These are phyloP conservation scores for Lomographa bimaculata DNA, from an alignment of 2,888 invertebrate genomes.

Conservation along the genomic window DNA sequence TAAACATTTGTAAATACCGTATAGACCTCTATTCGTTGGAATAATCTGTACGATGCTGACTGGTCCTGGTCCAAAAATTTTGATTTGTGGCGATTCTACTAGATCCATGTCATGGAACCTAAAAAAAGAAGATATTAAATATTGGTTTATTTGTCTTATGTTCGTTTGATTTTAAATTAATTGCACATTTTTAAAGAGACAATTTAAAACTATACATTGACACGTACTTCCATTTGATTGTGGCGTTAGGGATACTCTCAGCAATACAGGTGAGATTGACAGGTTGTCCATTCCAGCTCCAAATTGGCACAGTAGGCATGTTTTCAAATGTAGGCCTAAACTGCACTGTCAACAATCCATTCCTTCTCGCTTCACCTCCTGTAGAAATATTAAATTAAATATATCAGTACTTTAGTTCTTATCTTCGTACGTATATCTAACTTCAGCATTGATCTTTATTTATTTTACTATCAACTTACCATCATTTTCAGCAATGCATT, in stretches of 20 bases:
- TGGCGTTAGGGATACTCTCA: slow-evolving; percentile 95
- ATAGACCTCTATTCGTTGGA: slow-evolving; percentile 86
- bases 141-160: background rate
- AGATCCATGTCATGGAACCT: slow-evolving; percentile 81
- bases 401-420: too few species aligned
- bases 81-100: slow-evolving; percentile 82
- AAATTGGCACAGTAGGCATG: slow-evolving; percentile 88
- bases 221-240: slow-evolving; percentile 91
- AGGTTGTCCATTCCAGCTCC: slow-evolving; percentile 92
- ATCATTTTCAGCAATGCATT: slow-evolving; percentile 92
- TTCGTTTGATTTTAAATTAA: too few species aligned
- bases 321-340: slow-evolving; percentile 92
- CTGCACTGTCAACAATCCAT: slow-evolving; percentile 92
- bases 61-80: slow-evolving; percentile 87
- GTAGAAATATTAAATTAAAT: slow-evolving; percentile 3
- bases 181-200: too few species aligned
- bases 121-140: slow-evolving; percentile 8
- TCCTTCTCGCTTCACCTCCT: slow-evolving; percentile 88
- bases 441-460: too few species aligned
- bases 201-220: too few species aligned
- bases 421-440: too few species aligned
- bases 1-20: slow-evolving; percentile 90
- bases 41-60: slow-evolving; percentile 88
- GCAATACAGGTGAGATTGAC: slow-evolving; percentile 94
- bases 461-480: slow-evolving; percentile 54